A percentile compares a stretch with the other conserved stretches of the same genome.
Conservation (phyloP, 2,797 vertebrate species). For the Gymnopithys bicolor region DNA sequence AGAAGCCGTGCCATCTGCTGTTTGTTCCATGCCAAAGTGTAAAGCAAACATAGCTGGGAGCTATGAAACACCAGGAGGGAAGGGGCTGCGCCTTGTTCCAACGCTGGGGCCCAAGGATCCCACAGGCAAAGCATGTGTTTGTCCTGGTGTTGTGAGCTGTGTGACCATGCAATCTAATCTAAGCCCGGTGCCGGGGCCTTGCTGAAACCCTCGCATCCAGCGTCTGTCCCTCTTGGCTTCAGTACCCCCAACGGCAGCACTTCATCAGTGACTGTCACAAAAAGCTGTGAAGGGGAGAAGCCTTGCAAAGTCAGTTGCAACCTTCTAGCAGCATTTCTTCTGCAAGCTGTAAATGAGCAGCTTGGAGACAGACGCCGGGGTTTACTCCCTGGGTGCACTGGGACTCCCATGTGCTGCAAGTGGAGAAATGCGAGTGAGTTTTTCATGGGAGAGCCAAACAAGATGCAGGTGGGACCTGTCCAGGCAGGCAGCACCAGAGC, state of each 20-base stretch:
- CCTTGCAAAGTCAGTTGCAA: neutral
- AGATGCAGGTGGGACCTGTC: neutral
- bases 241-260: neutral
- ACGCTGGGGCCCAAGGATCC: neutral
- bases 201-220: constrained; percentile 27
- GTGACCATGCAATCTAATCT: neutral
- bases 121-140: constrained; percentile 36
- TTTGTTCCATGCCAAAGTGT: constrained; percentile 46
- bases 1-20: constrained; percentile 69
- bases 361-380: constrained; percentile 40
- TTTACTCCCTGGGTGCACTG: neutral
- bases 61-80: constrained; percentile 65
- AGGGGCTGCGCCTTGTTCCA: constrained; percentile 1
- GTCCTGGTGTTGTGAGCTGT: constrained; percentile 15
- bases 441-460: neutral
- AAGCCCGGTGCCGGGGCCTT: neutral
- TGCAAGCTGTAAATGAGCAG: constrained; percentile 7
- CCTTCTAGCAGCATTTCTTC: neutral
- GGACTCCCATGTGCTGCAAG: neutral
- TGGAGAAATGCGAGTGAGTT: neutral
- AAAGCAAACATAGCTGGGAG: constrained; percentile 71
- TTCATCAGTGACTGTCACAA: constrained; percentile 20
- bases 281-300: constrained; percentile 64
- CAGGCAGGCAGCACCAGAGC: neutral
- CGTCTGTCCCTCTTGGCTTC: constrained; percentile 37